Percentiles rank a stretch among this genome's conserved stretches.
These are phyloP conservation scores for Rhinoraja longicauda DNA, from an alignment of 2,797 vertebrate genomes.

Conservation along the genomic window DNA sequence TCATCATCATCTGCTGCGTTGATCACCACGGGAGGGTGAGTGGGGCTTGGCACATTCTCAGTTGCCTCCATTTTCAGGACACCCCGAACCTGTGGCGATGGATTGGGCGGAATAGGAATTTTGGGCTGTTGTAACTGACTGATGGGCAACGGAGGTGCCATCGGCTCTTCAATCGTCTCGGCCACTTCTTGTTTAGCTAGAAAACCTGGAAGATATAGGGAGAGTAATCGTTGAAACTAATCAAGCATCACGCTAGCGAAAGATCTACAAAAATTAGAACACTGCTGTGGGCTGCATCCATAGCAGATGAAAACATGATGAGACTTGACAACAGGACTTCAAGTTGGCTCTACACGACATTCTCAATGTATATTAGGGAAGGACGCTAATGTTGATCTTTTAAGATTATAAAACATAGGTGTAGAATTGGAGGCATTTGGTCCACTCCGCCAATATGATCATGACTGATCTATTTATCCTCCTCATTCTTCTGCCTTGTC, in stretches of 20 bases:
- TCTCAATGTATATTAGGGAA: no score
- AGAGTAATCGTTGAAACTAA: neutral
- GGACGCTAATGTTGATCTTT: no score
- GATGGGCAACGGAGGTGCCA: slow-evolving; percentile 56
- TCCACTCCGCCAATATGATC: no score
- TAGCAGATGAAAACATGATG: neutral
- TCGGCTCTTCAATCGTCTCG: slow-evolving; percentile 60
- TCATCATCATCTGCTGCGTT: slow-evolving; percentile 90
- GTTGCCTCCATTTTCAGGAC: slow-evolving; percentile 83
- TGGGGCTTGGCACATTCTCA: slow-evolving; percentile 88
- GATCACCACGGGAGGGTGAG: slow-evolving; percentile 91
- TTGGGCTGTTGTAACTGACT: slow-evolving; percentile 53
- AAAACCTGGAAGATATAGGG: slow-evolving; percentile 48
- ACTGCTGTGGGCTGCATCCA: no score
- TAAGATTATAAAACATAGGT: no score
- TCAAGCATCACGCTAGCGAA: neutral
- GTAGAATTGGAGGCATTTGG: no score
- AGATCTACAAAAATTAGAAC: neutral
- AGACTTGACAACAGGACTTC: neutral
- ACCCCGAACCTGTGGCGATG: slow-evolving; percentile 75
- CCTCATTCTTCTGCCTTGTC: no score
- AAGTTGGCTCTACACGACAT: no score
- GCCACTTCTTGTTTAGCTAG: slow-evolving; percentile 53
- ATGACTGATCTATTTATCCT: no score
- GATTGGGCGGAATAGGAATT: slow-evolving; percentile 60